A percentile compares a stretch with the other conserved stretches of the same genome.
Evolutionary conservation across 2,888 invertebrate species (phyloP).

Genomic region (Glaucopsyche alexis): DNA sequence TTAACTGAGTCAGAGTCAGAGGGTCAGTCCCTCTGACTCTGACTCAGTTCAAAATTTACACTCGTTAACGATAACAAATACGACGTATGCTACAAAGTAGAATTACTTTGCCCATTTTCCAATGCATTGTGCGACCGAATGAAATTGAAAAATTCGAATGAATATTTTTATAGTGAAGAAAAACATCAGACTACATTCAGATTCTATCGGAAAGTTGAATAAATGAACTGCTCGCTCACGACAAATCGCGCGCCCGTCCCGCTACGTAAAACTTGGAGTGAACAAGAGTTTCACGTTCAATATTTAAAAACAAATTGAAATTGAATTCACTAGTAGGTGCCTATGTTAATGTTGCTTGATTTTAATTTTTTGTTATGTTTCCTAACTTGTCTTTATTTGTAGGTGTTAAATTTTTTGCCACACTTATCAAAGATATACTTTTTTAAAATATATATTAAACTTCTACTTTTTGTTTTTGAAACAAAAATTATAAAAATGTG

Average conservation of each 20-base stretch:
- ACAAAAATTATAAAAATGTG: too few species aligned
- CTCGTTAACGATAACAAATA: not conserved
- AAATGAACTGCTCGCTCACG: conserved; percentile 41
- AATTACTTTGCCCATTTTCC: conserved; percentile 3
- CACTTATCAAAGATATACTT: too few species aligned
- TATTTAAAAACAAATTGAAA: conserved; percentile 29
- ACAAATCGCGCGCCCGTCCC: conserved; percentile 36
- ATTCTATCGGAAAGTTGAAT: conserved; percentile 38
- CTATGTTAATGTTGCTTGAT: not conserved
- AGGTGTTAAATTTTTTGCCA: not conserved
- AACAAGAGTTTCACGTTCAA: conserved; percentile 14
- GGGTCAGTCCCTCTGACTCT: too few species aligned
- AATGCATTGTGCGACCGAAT: not conserved
- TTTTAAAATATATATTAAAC: not conserved
- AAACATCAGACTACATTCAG: conserved; percentile 31
- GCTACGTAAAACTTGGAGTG: conserved; percentile 30
- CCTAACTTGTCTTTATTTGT: not conserved
- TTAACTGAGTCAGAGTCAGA: too few species aligned
- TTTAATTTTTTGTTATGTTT: not conserved
- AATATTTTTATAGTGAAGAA: conserved; percentile 26
- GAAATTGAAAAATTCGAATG: conserved; percentile 9
- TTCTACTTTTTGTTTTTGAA: too few species aligned
- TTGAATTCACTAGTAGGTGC: not conserved
- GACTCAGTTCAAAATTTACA: not conserved
- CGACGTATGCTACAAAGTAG: not conserved